phyloP scores from a whole-genome alignment of 2,888 invertebrate species.

The Drosophila algonquin region DNA sequence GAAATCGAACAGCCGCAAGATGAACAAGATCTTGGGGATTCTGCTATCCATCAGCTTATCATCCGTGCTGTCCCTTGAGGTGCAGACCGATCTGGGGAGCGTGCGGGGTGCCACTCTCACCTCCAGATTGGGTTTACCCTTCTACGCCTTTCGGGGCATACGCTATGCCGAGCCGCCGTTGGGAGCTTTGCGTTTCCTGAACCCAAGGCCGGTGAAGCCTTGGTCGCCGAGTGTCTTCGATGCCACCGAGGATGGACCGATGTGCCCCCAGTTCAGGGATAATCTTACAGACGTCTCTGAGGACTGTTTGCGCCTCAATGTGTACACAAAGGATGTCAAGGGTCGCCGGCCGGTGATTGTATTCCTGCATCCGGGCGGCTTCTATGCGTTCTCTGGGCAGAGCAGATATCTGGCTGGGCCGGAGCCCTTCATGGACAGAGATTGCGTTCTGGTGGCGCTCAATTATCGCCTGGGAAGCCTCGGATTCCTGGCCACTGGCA shows the following conservation, averaged over 20 bases:
- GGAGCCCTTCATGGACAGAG: constrained; percentile 86
- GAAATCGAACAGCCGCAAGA: constrained; percentile 18
- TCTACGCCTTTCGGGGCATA: constrained; percentile 81
- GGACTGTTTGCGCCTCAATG: constrained; percentile 86
- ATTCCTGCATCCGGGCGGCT: constrained; percentile 88
- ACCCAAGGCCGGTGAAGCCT: constrained; percentile 84
- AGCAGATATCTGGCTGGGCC: constrained; percentile 85
- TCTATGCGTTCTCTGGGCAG: constrained; percentile 86
- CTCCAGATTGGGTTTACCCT: constrained; percentile 68
- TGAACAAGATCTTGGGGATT: constrained; percentile 27
- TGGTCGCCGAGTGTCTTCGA: constrained; percentile 85
- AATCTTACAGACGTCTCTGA: constrained; percentile 83
- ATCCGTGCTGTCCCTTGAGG: constrained; percentile 53
- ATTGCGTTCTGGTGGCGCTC: constrained; percentile 87
- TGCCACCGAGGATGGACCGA: constrained; percentile 86
- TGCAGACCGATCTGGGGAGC: constrained; percentile 76
- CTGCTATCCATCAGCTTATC: constrained; percentile 20
- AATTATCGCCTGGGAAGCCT: constrained; percentile 86
- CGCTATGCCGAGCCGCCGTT: constrained; percentile 81
- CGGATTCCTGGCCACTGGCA: constrained; percentile 88
- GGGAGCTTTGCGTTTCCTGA: constrained; percentile 77
- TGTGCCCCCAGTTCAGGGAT: constrained; percentile 84
- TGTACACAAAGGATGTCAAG: constrained; percentile 84
- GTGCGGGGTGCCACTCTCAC: constrained; percentile 71
- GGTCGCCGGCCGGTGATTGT: constrained; percentile 86